Percentiles rank a stretch among this genome's conserved stretches.
These are phyloP conservation scores for Rugalucina vietnamica DNA, from an alignment of 2,888 invertebrate species.

Conservation along the genomic window DNA sequence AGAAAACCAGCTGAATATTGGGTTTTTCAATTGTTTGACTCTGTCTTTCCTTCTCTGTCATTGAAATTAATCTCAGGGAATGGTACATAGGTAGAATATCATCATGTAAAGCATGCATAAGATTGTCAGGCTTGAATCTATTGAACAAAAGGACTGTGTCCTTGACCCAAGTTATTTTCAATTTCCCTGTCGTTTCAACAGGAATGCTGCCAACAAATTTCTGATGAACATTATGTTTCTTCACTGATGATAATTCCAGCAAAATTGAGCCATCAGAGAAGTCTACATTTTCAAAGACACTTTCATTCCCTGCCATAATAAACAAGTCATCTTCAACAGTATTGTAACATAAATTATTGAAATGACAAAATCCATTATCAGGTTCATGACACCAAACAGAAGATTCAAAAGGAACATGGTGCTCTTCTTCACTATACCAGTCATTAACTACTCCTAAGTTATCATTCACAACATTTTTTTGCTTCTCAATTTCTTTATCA, in stretches of 20 bases:
- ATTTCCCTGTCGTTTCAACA: slow-evolving; percentile 57
- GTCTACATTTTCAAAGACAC: slow-evolving; percentile 78
- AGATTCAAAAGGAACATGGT: neutral
- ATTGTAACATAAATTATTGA: slow-evolving; percentile 84
- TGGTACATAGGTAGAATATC: slow-evolving; percentile 85
- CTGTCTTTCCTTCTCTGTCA: neutral
- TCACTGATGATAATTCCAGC: slow-evolving; percentile 83
- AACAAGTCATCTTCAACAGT: slow-evolving; percentile 81
- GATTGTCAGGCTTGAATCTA: slow-evolving; percentile 85
- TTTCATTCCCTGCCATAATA: slow-evolving; percentile 80
- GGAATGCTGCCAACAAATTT: slow-evolving; percentile 81
- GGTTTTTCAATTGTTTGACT: neutral
- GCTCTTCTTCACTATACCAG: no score
- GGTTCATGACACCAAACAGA: slow-evolving; percentile 52
- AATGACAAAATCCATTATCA: slow-evolving; percentile 80
- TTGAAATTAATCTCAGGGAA: slow-evolving; percentile 77
- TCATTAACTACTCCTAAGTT: no score
- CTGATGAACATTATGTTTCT: slow-evolving; percentile 81
- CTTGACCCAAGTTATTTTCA: slow-evolving; percentile 66
- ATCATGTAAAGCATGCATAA: slow-evolving; percentile 86
- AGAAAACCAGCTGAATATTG: slow-evolving; percentile 77
- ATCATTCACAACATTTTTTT: neutral
- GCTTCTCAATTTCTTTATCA: neutral
- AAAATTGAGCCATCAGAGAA: slow-evolving; percentile 72
- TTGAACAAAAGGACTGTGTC: slow-evolving; percentile 79